Conservation (phyloP, 35 echinoderm and acorn worm species). For the Apostichopus parvimensis region DNA sequence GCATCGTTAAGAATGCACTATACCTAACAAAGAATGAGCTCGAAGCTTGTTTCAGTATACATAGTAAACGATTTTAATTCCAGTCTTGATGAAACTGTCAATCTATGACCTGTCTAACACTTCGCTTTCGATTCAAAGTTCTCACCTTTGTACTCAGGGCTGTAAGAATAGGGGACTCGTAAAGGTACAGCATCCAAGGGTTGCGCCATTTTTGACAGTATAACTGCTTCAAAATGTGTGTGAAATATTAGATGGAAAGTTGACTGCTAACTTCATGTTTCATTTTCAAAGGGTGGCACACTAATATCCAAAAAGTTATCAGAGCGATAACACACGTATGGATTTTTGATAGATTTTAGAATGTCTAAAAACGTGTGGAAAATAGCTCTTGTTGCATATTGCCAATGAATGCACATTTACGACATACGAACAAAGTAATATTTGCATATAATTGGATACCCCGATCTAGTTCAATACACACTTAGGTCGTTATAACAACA, state of each 20-base stretch:
- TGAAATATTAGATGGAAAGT: not conserved
- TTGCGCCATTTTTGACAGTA: constrained; percentile 26
- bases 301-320: not conserved
- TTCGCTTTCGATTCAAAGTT: too few species aligned
- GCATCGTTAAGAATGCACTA: too few species aligned
- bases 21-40: not conserved
- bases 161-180: constrained; percentile 26
- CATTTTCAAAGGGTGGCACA: not conserved
- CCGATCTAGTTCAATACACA: too few species aligned
- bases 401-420: too few species aligned
- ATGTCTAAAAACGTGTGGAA: too few species aligned
- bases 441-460: too few species aligned
- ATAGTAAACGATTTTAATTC: not conserved
- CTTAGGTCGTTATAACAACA: too few species aligned
- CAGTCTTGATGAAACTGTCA: not conserved
- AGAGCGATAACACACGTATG: too few species aligned
- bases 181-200: constrained; percentile 36
- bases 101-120: not conserved
- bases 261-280: not conserved
- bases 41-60: not conserved
- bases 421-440: too few species aligned
- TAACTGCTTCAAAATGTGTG: not conserved
- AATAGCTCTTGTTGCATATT: too few species aligned
- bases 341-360: too few species aligned
- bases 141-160: constrained; percentile 43